Percentiles rank a stretch among this genome's conserved stretches.
These are phyloP conservation scores for Mus caroli DNA, from an alignment of 2,797 vertebrate species.

Conservation along the genomic window DNA sequence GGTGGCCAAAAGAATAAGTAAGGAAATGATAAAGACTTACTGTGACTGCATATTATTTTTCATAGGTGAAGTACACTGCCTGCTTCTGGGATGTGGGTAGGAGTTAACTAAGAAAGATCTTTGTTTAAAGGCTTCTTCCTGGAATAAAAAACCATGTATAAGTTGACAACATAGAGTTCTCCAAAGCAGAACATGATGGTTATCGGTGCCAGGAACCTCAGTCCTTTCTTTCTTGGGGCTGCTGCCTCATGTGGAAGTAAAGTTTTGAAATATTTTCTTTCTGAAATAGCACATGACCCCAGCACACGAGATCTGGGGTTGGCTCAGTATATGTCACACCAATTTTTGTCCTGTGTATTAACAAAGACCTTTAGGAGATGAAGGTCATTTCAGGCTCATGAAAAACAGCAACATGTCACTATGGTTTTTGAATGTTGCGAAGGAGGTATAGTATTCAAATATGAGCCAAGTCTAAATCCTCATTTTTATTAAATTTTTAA, in stretches of 20 bases:
- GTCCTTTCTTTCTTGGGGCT: slow-evolving; percentile 64
- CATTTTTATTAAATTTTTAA: neutral
- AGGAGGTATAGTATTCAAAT: neutral
- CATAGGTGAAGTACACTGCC: slow-evolving; percentile 74
- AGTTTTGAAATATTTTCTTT: slow-evolving; percentile 82
- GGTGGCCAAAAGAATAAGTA: slow-evolving; percentile 57
- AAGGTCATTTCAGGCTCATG: neutral
- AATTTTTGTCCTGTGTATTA: slow-evolving; percentile 33
- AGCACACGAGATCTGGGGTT: slow-evolving; percentile 66
- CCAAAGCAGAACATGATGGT: slow-evolving; percentile 74
- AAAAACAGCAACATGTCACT: neutral
- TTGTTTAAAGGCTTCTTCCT: slow-evolving; percentile 74
- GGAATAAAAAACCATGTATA: slow-evolving; percentile 70
- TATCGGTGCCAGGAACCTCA: slow-evolving; percentile 79
- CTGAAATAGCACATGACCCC: slow-evolving; percentile 72
- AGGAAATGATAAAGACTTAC: slow-evolving; percentile 69
- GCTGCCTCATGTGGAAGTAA: slow-evolving; percentile 72
- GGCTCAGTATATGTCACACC: neutral
- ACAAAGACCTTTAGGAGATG: slow-evolving; percentile 21
- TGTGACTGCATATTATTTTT: slow-evolving; percentile 78
- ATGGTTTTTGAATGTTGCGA: neutral
- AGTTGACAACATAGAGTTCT: slow-evolving; percentile 76
- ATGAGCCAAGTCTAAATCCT: neutral
- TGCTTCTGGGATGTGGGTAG: neutral
- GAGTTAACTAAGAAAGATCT: slow-evolving; percentile 81